Evolutionary conservation across 2,888 invertebrate genomes (phyloP), one percentile per base, ranked within the genome.

Genomic region (Drosophila multiciliata): DNA sequence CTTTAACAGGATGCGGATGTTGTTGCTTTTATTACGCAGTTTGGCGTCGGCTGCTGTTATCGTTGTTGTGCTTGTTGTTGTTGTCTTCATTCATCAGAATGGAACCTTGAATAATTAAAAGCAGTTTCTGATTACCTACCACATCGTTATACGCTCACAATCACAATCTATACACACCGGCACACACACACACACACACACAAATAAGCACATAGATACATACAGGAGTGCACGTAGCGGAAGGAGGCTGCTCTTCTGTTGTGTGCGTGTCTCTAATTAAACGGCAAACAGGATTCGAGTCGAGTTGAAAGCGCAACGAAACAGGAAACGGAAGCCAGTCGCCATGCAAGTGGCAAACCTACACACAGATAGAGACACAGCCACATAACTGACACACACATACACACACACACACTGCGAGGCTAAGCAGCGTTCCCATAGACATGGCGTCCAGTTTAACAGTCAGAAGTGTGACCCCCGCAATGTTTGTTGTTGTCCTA

Each of bases 21-120:
- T 80, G 81, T 81, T 73, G 85, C 76, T 80, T 74, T 83, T 83
- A 79, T 87, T 77, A 78, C 78, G 71, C 83, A 67, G 87, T 86
- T 82, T 82, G 82, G 73, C 77, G 77, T 66, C 84, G 42, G 75
- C 48, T 70, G 74, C 59, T 72, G 67, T 63, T 72, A 63, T 61
- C 67, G 84, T 80, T 88, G 89, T 82, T 67, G 67, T 61, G 80
- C 82, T 73, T 80, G 74, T 62, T 83, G 80, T 78, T 88, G 89
- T 87, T 90, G 90, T 89, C 86, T 87, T 84, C 91, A 92, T 92
- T 91, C 92, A 92, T 92, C 92, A 92, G 90, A 90, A 90, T 90
- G 90, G 91, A 92, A 92, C 91, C 92, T 92, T 92, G 92, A 92
- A 92, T 92, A 92, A 92, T 92, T 92, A 92, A 92, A 86, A 90